phyloP scores from a whole-genome alignment of 2,113 vertebrate species.

The Thermophis baileyi region DNA sequence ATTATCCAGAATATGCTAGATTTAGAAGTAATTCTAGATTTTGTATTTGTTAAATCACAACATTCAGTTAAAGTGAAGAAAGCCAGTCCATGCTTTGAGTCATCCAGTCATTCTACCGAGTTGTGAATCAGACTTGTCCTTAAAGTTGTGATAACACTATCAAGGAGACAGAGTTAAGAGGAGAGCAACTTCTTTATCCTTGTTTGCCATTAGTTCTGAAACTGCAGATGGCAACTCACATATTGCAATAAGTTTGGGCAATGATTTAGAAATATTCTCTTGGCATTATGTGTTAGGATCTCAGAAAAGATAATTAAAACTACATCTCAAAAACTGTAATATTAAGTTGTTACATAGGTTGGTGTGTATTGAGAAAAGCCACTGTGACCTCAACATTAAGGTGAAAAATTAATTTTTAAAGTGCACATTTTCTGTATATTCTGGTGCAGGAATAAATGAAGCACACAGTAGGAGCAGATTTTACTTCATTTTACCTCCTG shows the following conservation, averaged over 20 bases:
- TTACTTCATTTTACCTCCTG: background rate
- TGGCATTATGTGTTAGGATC: conserved; percentile 34
- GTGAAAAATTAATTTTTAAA: background rate
- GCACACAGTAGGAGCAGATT: background rate
- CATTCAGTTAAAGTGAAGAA: background rate
- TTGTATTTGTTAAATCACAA: background rate
- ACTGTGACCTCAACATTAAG: background rate
- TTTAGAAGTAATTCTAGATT: background rate
- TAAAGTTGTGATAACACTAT: background rate
- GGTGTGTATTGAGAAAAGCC: conserved; percentile 16
- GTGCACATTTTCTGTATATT: background rate
- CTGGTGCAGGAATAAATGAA: background rate
- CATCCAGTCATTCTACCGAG: background rate
- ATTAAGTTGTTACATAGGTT: conserved; percentile 7
- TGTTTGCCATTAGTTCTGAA: background rate
- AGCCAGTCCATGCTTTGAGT: background rate
- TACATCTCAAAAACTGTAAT: conserved; percentile 30
- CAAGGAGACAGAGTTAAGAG: background rate
- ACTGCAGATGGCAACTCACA: background rate
- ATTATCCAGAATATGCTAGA: background rate
- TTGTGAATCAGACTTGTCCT: background rate
- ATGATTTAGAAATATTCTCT: conserved; percentile 27
- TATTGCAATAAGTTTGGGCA: conserved; percentile 6
- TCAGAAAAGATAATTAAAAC: conserved; percentile 49
- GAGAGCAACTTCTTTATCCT: background rate